Base-by-base conservation (phyloP, 2,113 vertebrate species). In the Naja naja region DNA sequence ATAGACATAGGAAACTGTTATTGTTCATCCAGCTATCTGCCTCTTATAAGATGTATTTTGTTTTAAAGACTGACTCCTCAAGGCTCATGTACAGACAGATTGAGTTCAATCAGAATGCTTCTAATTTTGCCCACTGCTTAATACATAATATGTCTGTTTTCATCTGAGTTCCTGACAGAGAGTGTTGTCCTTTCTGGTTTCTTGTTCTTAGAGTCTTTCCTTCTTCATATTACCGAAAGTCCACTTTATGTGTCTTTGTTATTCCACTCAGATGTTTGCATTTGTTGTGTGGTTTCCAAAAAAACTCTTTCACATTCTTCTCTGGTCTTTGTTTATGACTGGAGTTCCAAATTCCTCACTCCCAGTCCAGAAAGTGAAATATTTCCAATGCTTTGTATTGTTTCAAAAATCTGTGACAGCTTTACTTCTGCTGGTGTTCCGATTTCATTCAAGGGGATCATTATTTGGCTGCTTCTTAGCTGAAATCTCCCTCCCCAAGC, bases 341-440 rank as follows among this genome's bases (percentile, higher is more conserved):
- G 55, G 22, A 39, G 91, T 87, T 91, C 85, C 56, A 88, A 30
- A 20, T 45, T 64, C 27, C 25, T 87, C 45, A 87, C 60, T 92
- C 52, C 85, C 53, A 64, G 22, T 34, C 60, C 60, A 64, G 60
- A 91, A 91, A 18, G 45, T 64, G 45, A 64, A 88, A 88, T 49
- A 52, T 53, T 52, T 87, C 47, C 85, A 53, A 23, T 52, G 45
- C 39, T 69, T 91, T 52, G 56, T 45, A 88, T 88, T 87, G 12
- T 92, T 92, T 88, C 85, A 56, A 92, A 87, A 60, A 92, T 64
- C 56, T 92, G n/a, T 60, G 55, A 30, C 52, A 64, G 52, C 52
- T 69, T 64, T 49, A 47, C 85, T 92, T 64, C 91, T 64, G 30
- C 27, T 91, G 45, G 10, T 81, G 34, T 81, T 81, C 18, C 74